Percentiles rank a stretch among this genome's conserved stretches.
phyloP scores from a whole-genome alignment of 2,797 vertebrate species.

The Cryptoblepharus egeriae region DNA sequence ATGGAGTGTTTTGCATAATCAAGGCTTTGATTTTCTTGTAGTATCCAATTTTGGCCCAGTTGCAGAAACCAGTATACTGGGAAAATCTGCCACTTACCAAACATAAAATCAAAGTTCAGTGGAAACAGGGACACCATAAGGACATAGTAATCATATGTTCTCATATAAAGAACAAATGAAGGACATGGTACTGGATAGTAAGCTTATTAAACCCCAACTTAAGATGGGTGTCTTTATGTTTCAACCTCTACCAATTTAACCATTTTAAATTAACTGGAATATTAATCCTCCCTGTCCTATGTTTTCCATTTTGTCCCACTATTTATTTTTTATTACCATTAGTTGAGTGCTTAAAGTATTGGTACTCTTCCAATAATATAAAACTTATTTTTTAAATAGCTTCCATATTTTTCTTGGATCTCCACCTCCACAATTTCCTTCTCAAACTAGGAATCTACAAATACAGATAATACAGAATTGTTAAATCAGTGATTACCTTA shows the following conservation, averaged over 20 bases:
- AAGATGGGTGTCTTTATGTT: neutral
- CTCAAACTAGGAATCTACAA: neutral
- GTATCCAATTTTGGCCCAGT: neutral
- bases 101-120: neutral
- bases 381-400: neutral
- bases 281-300: neutral
- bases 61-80: neutral
- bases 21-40: neutral
- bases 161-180: neutral
- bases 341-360: neutral
- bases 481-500: neutral
- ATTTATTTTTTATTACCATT: neutral
- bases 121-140: neutral
- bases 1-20: neutral
- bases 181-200: neutral
- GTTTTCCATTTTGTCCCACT: neutral
- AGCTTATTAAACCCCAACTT: neutral
- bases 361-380: neutral
- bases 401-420: neutral
- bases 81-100: neutral
- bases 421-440: neutral
- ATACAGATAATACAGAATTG: neutral
- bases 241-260: neutral
- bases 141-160: too few species aligned
- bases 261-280: neutral